phyloP scores from a whole-genome alignment of 1,140 invertebrate genomes.

The Plectrocnemia conspersa region DNA sequence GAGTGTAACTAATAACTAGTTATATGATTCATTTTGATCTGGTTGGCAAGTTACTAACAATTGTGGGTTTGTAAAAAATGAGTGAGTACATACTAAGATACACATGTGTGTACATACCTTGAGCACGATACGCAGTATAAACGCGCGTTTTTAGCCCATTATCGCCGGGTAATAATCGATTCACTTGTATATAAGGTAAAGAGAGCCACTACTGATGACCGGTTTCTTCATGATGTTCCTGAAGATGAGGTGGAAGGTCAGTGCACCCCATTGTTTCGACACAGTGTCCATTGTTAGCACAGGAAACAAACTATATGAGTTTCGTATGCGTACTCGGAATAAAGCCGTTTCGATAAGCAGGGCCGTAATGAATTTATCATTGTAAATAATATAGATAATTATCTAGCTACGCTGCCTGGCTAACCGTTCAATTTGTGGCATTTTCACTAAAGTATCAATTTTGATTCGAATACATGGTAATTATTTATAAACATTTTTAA shows the following conservation, averaged over 20 bases:
- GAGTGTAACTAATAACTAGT: too few relatives aligned
- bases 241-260: constrained; percentile 1
- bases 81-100: not conserved
- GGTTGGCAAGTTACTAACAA: not conserved
- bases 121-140: too few relatives aligned
- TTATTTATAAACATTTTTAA: too few relatives aligned
- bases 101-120: not conserved
- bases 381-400: not conserved
- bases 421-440: not conserved
- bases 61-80: not conserved
- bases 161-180: too few relatives aligned
- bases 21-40: too few relatives aligned
- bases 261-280: constrained; percentile 8
- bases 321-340: not conserved
- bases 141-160: too few relatives aligned
- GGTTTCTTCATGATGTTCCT: not conserved
- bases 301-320: not conserved
- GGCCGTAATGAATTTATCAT: not conserved
- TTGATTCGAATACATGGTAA: not conserved
- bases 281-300: constrained; percentile 2
- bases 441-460: not conserved
- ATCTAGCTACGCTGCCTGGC: not conserved
- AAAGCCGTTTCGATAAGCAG: not conserved
- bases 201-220: not conserved
- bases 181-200: not conserved